phyloP scores from a whole-genome alignment of 2,797 vertebrate species.

The Lophotriccus pileatus region DNA sequence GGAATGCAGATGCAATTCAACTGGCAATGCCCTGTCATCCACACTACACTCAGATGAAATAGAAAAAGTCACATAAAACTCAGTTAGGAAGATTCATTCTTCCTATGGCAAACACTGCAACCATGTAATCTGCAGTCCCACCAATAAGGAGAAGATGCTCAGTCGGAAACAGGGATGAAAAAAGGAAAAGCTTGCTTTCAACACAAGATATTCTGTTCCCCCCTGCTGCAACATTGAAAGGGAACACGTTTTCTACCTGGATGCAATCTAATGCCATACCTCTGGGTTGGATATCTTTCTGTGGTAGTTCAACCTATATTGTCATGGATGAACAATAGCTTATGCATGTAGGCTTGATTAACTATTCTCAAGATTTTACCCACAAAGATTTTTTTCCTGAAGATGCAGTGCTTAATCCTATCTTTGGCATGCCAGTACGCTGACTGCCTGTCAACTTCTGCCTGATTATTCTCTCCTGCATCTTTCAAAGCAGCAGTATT shows the following conservation, averaged over 20 bases:
- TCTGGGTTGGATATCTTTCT: neutral
- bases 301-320: neutral
- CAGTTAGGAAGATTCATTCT: neutral
- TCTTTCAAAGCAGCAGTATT: neutral
- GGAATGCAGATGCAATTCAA: neutral
- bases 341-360: neutral
- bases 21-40: neutral
- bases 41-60: neutral
- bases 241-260: neutral
- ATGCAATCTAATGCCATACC: neutral
- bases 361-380: neutral
- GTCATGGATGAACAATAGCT: neutral
- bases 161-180: neutral
- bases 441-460: neutral
- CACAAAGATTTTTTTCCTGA: neutral
- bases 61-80: neutral
- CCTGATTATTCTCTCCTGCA: neutral
- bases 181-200: neutral
- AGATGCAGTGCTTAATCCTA: neutral
- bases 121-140: neutral
- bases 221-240: neutral
- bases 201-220: neutral
- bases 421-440: neutral
- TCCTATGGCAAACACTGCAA: neutral
- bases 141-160: neutral